Percentiles rank a stretch among this genome's conserved stretches.
These are phyloP conservation scores for rabbit (Oryctolagus cuniculus) DNA, from an alignment of 2,113 vertebrate species.

Conservation along the genomic window DNA sequence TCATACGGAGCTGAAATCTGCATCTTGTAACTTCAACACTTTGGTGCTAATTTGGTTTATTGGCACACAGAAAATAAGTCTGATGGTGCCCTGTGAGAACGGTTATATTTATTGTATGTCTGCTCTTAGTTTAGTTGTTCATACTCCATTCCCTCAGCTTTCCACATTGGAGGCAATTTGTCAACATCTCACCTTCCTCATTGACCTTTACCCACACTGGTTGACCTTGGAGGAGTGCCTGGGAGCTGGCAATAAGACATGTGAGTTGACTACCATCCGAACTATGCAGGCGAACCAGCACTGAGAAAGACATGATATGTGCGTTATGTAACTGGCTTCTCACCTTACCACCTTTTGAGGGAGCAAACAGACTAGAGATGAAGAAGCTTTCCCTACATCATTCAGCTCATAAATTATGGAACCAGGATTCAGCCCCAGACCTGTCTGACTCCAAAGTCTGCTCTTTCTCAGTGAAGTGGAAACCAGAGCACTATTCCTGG, in stretches of 20 bases:
- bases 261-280: background rate
- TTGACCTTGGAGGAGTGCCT: background rate
- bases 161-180: background rate
- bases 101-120: background rate
- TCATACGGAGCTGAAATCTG: background rate
- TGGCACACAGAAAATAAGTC: background rate
- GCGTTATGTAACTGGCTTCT: background rate
- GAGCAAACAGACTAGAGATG: background rate
- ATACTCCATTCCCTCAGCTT: background rate
- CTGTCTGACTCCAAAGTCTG: background rate
- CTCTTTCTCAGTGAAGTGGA: background rate
- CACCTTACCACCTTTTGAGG: background rate
- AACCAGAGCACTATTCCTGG: background rate
- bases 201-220: no score
- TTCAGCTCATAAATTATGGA: background rate
- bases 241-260: background rate
- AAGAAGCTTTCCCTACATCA: background rate
- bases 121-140: background rate
- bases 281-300: background rate
- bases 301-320: background rate
- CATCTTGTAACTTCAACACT: background rate
- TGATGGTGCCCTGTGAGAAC: background rate
- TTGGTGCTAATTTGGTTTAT: background rate
- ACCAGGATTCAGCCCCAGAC: background rate
- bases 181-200: background rate